Evolutionary conservation across 2,113 vertebrate genomes (phyloP), one percentile per base, ranked within the genome.

Genomic region (Anolis sagrei): DNA sequence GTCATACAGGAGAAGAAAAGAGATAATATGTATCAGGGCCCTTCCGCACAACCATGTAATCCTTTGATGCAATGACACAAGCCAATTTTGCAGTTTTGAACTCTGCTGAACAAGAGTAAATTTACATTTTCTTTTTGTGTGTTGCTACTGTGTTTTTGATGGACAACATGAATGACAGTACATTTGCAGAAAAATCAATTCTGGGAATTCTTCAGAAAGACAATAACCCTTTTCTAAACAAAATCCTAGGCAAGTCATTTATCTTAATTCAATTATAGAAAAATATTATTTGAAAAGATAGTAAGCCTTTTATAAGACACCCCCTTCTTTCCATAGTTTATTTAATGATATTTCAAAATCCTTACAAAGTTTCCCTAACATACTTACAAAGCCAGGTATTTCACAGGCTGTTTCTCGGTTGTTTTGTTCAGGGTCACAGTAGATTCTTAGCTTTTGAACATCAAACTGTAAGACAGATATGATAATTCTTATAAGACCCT

Each of bases 401-500:
- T 99, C 98, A 95, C 98, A 99, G 0, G 98, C 97, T 27, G 97
- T 98, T 94, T 99, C 98, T 64, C 98, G 94, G 81, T 92, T 97
- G 82, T 98, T 99, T 95, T 99, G 98, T 93, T 99, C 98, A 61
- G 98, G 98, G 90, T 99, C 97, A 95, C 98, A 99, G 95, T 99
- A 99, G 93, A 99, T 99, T 86, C 98, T 93, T 76, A 99, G 94
- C 92, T 99, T 99, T 94, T 99, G 98, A 86, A 99, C 90, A 93
- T 98, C 98, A 96, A 99, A 99, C 98, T 99, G 44, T 36, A 75
- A 75, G 19, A 10, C 14, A 81, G 76, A 95, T 87, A 91, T 74
- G 51, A 83, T 29, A 95, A 91, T 88, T 1, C 29, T 89, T 73
- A 85, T 68, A 1, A 44, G 16, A 66, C 83, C 58, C 25, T 10